These are phyloP conservation scores for Cebus imitator DNA, from an alignment of 2,113 vertebrate genomes.

Conservation along the genomic window DNA sequence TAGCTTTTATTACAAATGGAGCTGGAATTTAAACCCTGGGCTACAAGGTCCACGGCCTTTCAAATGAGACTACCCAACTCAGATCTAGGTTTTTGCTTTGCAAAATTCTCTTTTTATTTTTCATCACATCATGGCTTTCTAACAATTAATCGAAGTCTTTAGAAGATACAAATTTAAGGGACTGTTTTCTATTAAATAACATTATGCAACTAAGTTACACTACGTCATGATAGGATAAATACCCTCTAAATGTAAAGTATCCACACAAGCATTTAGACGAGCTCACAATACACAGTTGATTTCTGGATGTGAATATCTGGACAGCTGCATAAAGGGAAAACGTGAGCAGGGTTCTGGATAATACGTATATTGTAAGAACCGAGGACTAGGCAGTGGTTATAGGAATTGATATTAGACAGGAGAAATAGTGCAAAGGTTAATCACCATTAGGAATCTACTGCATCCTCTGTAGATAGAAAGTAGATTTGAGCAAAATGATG, in stretches of 20 bases:
- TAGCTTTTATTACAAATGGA: neutral
- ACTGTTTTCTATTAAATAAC: neutral
- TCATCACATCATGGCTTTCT: neutral
- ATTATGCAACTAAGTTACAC: neutral
- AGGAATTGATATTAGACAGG: neutral
- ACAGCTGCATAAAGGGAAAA: neutral
- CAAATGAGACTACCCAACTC: neutral
- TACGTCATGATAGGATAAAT: neutral
- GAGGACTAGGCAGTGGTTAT: fast-evolving
- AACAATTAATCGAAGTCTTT: neutral
- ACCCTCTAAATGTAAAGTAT: neutral
- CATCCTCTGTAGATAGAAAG: neutral
- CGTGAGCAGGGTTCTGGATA: neutral
- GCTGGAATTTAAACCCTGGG: neutral
- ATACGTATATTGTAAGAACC: neutral
- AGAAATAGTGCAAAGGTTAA: neutral
- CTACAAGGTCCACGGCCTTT: neutral
- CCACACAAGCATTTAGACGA: neutral
- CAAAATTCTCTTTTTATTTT: neutral
- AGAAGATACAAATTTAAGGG: neutral
- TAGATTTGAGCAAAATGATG: too few relatives aligned
- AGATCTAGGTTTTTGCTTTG: neutral
- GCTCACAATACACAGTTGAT: neutral
- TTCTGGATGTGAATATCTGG: neutral
- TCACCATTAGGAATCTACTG: neutral